Evolutionary conservation across 2,113 vertebrate genomes (phyloP), one percentile per base, ranked within the genome.

Genomic region (Campylomormyrus tamandua): DNA sequence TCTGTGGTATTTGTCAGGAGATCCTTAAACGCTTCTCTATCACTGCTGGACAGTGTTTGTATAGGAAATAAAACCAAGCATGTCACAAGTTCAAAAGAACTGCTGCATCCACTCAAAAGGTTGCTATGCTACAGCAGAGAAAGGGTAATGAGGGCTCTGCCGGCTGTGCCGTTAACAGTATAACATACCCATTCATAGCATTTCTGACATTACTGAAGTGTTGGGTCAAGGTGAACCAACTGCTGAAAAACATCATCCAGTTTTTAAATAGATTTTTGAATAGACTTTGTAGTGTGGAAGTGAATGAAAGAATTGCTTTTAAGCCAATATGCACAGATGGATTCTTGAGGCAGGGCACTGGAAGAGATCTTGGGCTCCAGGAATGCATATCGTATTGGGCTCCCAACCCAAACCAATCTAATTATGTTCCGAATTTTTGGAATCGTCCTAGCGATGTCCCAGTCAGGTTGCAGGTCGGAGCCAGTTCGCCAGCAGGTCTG

Each of bases 21-120:
- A 89, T 58, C 46, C 93, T 92, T 94, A 95, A 94, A 39, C 94
- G 94, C 90, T 90, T 94, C 92, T 95, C 96, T 96, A 95, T 88
- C 77, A 92, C 89, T 94, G 49, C 84, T 87, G 88, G 52, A 87
- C 39, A 90, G 88, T 88, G 91, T 89, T 87, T 90, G 89, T 86
- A 89, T 46, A 91, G 92, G 45, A 39, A 84, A 93, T 90, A 93
- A 92, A 92, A 94, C 84, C 90, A 91, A 93, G 92, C 89, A 92
- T 80, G 92, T 90, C 91, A 93, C 90, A 92, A 90, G 91, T 88
- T 93, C 88, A 91, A 24, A 27, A 86, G 10, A 6, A 27, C 27
- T 90, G 88, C 89, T 89, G 85, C 49, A 46, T 42, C 9, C 5
- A 84, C 50, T 87, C 49, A 15, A 77, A 31, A 31, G 11, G 48